Percentiles rank a stretch among this genome's conserved stretches.
Conservation (phyloP, 2,113 vertebrate genomes). For the Neolamprologus ventralis region DNA sequence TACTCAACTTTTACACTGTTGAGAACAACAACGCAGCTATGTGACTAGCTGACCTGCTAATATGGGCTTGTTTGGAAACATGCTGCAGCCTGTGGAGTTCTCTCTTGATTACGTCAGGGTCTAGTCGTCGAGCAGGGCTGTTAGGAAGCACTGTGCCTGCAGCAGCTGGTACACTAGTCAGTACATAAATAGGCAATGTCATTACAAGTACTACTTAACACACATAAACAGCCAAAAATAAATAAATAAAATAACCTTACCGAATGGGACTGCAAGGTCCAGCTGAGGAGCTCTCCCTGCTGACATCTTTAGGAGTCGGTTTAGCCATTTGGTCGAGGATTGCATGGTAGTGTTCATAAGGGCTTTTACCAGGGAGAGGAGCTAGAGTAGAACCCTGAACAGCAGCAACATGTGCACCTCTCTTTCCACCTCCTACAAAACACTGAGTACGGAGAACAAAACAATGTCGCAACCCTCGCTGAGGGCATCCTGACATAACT, state of each 20-base stretch:
- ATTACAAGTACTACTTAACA: background rate
- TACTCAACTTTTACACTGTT: background rate
- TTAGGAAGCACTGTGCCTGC: conserved; percentile 69
- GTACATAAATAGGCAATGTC: background rate
- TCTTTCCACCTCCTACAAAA: conserved; percentile 52
- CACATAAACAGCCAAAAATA: background rate
- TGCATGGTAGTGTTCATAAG: conserved; percentile 78
- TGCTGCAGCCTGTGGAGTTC: conserved; percentile 82
- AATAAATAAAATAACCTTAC: conserved; percentile 6
- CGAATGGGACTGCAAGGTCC: conserved; percentile 24
- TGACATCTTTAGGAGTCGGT: conserved; percentile 20
- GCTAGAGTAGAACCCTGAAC: background rate
- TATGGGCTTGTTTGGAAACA: conserved; percentile 73
- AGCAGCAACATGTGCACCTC: background rate
- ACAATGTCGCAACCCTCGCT: background rate
- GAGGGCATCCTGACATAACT: background rate
- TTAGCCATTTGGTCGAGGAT: conserved; percentile 80
- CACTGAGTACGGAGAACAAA: conserved; percentile 26
- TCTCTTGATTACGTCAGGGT: conserved; percentile 73
- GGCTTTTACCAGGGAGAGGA: conserved; percentile 60
- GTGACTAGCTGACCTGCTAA: conserved; percentile 58
- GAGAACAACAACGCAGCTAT: background rate
- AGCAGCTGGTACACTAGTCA: conserved; percentile 68
- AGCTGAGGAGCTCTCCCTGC: conserved; percentile 22
- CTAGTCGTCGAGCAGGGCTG: conserved; percentile 59